phyloP scores from a whole-genome alignment of 2,797 vertebrate species.

The Uromys caudimaculatus region DNA sequence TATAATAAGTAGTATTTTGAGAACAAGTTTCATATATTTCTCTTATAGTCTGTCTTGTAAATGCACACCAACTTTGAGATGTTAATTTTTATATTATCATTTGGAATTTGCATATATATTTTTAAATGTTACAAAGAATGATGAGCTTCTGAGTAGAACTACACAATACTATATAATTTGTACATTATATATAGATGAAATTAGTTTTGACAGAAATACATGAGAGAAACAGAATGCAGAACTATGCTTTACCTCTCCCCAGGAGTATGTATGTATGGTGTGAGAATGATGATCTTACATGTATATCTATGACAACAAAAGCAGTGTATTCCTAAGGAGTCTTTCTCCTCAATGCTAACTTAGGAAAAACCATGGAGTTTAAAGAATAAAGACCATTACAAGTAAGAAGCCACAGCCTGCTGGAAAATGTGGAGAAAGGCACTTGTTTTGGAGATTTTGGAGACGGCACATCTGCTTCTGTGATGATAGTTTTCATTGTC shows the following conservation, averaged over 20 bases:
- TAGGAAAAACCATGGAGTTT: not conserved
- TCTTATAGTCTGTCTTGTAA: not conserved
- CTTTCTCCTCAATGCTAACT: not conserved
- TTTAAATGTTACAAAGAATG: not conserved
- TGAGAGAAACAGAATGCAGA: not conserved
- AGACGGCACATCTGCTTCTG: not conserved
- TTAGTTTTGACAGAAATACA: not conserved
- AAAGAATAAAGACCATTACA: not conserved
- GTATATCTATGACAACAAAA: not conserved
- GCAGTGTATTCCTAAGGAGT: not conserved
- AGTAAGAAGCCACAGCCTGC: not conserved
- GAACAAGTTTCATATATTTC: not conserved
- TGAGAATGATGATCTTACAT: not conserved
- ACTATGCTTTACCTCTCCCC: not conserved
- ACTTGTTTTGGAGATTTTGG: not conserved
- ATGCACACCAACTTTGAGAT: not conserved
- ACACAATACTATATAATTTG: not conserved
- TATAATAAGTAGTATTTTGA: not conserved
- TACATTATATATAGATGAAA: not conserved
- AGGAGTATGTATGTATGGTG: not conserved
- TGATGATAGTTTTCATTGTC: not conserved
- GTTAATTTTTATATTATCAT: not conserved
- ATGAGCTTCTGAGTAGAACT: not conserved
- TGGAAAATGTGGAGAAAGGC: not conserved
- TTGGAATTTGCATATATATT: constrained; percentile 33